Evolutionary conservation across 2,113 vertebrate genomes (phyloP).

Genomic region (Pygoscelis adeliae): DNA sequence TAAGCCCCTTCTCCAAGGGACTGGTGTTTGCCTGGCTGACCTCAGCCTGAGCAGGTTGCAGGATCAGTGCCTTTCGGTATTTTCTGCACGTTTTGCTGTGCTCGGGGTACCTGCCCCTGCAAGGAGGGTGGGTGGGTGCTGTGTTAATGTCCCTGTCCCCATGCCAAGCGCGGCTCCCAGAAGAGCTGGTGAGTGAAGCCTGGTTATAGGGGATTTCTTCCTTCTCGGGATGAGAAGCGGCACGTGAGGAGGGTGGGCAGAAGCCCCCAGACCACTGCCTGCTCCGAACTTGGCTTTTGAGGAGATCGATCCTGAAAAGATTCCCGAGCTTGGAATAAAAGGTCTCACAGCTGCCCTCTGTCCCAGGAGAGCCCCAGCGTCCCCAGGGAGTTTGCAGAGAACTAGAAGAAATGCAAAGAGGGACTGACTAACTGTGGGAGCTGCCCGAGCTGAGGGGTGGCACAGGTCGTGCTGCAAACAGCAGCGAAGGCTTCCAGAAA

Average conservation of each 20-base stretch:
- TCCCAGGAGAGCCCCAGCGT: not conserved
- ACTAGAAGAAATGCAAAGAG: not conserved
- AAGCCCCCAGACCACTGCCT: rapidly evolving
- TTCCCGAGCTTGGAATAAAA: not conserved
- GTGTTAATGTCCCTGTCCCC: not conserved
- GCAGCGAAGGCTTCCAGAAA: not conserved
- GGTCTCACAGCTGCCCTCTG: not conserved
- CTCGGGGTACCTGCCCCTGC: not conserved
- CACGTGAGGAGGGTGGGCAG: not conserved
- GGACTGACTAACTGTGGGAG: not conserved
- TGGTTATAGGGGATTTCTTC: not conserved
- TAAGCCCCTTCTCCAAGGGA: not conserved
- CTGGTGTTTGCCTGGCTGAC: not conserved
- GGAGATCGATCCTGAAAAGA: not conserved
- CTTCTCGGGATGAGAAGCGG: not conserved
- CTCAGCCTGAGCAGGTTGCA: not conserved
- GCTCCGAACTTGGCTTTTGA: not conserved
- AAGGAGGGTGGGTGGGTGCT: not conserved
- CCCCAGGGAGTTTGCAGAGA: not conserved
- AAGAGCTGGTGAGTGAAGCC: not conserved
- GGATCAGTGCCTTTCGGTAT: not conserved
- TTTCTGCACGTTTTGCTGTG: not conserved
- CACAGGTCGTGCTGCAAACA: not conserved
- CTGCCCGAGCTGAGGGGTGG: not conserved
- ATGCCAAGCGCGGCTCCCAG: not conserved